phyloP scores from a whole-genome alignment of 1,140 invertebrate genomes.

The Trichogramma pretiosum region DNA sequence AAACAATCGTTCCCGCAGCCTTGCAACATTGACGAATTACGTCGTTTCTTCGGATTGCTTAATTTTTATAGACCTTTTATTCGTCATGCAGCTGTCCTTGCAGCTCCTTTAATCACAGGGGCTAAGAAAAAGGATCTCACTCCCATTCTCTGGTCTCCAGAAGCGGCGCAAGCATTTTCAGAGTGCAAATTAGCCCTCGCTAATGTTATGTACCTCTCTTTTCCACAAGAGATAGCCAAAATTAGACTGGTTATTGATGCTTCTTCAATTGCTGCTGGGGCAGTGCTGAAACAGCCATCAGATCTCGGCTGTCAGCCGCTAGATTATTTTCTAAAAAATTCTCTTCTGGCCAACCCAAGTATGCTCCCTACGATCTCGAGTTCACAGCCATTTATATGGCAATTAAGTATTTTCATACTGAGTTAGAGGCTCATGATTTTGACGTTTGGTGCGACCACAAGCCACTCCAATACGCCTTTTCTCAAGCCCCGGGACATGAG shows the following conservation, averaged over 20 bases:
- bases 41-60: not conserved
- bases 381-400: no score
- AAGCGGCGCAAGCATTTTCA: not conserved
- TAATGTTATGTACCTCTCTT: not conserved
- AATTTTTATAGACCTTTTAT: not conserved
- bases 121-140: no score
- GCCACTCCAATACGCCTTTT: no score
- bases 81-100: not conserved
- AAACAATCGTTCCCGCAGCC: not conserved
- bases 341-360: not conserved
- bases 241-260: not conserved
- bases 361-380: no score
- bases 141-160: no score
- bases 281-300: not conserved
- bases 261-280: not conserved
- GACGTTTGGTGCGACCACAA: no score
- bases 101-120: not conserved
- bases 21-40: not conserved
- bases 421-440: no score
- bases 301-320: no score
- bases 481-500: no score
- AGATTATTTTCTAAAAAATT: slow-evolving; percentile 21
- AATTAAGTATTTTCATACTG: no score
- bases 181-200: not conserved
- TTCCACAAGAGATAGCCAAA: not conserved